These are phyloP conservation scores for Cephalotes varians DNA, from an alignment of 2,888 invertebrate species.

Conservation along the genomic window DNA sequence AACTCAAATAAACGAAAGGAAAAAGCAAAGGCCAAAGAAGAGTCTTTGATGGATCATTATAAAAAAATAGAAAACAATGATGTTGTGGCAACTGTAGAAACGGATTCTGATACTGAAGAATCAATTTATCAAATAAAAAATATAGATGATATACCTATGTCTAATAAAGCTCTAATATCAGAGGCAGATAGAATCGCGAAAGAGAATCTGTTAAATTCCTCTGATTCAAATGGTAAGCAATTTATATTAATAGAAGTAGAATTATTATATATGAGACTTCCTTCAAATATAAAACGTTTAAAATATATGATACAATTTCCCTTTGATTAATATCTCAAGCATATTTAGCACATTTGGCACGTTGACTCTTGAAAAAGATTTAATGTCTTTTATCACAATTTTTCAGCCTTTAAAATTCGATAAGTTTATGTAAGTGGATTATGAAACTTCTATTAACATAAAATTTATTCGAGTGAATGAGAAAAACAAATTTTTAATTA, in stretches of 20 bases:
- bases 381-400: not conserved
- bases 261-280: not conserved
- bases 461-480: not conserved
- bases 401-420: not conserved
- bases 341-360: not conserved
- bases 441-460: not conserved
- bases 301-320: not conserved
- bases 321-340: not conserved
- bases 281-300: not conserved
- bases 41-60: constrained; percentile 78
- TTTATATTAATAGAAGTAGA: constrained; percentile 12
- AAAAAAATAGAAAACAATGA: constrained; percentile 72
- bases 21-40: constrained; percentile 62
- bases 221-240: constrained; percentile 68
- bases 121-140: not conserved
- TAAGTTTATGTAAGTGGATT: not conserved
- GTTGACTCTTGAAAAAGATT: not conserved
- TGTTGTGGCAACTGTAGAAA: constrained; percentile 26
- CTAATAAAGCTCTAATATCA: constrained; percentile 58
- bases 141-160: not conserved
- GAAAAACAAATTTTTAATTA: not conserved
- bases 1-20: constrained; percentile 4
- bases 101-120: constrained; percentile 30
- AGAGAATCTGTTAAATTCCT: constrained; percentile 59
- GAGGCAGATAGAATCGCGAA: constrained; percentile 66